Evolutionary conservation across 2,888 invertebrate genomes (phyloP).

Genomic region (Lomographa bimaculata): DNA sequence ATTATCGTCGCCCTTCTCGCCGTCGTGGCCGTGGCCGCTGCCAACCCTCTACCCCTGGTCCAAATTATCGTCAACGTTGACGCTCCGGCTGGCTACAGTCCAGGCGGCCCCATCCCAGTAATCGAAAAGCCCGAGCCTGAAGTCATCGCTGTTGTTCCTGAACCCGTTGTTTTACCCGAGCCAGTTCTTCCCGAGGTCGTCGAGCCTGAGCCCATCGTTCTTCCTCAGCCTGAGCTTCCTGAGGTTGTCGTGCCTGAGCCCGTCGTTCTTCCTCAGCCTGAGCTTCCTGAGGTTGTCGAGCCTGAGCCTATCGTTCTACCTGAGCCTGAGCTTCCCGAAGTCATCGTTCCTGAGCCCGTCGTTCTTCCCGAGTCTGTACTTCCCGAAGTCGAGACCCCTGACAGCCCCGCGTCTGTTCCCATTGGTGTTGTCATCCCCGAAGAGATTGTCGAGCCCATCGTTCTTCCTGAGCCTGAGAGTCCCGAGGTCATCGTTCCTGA

Average conservation of each 20-base stretch:
- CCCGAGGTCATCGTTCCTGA: not conserved
- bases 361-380: conserved; percentile 4
- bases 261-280: conserved; percentile 1
- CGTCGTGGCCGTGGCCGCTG: conserved; percentile 50
- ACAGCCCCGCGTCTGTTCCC: conserved; percentile 1
- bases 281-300: not conserved
- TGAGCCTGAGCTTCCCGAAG: not conserved
- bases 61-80: conserved; percentile 56
- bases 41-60: conserved; percentile 55
- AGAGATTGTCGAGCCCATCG: not conserved
- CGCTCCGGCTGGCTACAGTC: conserved; percentile 28
- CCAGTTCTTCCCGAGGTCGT: conserved; percentile 1
- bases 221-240: conserved; percentile 3
- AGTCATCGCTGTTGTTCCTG: too few species aligned
- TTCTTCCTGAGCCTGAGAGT: not conserved
- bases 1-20: conserved; percentile 49
- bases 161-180: conserved; percentile 7
- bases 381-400: not conserved
- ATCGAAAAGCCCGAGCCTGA: conserved; percentile 15
- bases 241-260: conserved; percentile 5
- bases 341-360: conserved; percentile 2
- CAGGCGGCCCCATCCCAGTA: conserved; percentile 18
- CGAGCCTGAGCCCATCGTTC: conserved; percentile 4
- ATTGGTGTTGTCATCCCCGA: conserved; percentile 5
- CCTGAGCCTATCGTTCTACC: not conserved